Percentiles rank a stretch among this genome's conserved stretches.
Conservation (phyloP, 2,888 invertebrate genomes). For the Temnothorax ravouxi region DNA sequence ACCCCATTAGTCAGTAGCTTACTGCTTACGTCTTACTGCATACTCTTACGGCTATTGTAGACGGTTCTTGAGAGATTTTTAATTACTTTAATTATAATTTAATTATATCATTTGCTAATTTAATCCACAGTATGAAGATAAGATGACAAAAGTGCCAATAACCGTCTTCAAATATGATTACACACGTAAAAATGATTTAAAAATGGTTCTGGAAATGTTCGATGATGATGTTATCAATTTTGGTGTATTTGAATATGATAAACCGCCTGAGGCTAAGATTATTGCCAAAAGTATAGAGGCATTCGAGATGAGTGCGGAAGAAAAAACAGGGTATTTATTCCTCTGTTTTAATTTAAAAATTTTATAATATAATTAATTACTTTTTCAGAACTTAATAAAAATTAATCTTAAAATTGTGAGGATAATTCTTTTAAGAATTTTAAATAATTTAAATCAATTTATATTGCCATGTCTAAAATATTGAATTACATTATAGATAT, state of each 20-base stretch:
- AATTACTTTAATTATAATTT: background rate
- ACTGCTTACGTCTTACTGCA: too few species aligned
- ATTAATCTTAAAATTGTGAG: background rate
- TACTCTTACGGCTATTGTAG: too few species aligned
- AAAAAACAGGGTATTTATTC: constrained; percentile 79
- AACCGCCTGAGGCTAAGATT: constrained; percentile 82
- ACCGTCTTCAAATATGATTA: constrained; percentile 84
- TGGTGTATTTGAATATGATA: constrained; percentile 84
- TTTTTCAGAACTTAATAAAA: background rate
- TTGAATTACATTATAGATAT: background rate
- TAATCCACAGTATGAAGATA: constrained; percentile 81
- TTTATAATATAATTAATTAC: background rate
- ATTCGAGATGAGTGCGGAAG: constrained; percentile 78
- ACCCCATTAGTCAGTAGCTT: too few species aligned
- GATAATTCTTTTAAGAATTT: background rate
- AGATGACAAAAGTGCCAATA: constrained; percentile 79
- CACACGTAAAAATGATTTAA: constrained; percentile 82
- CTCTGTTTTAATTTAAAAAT: background rate
- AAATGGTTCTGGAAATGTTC: constrained; percentile 82
- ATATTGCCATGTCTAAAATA: constrained; percentile 4
- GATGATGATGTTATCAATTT: constrained; percentile 82
- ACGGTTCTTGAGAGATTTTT: background rate
- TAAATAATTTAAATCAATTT: background rate
- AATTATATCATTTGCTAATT: background rate
- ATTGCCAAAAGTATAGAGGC: constrained; percentile 81